Conservation (phyloP, 2,888 invertebrate genomes). For the Pristionchus entomophagus region DNA sequence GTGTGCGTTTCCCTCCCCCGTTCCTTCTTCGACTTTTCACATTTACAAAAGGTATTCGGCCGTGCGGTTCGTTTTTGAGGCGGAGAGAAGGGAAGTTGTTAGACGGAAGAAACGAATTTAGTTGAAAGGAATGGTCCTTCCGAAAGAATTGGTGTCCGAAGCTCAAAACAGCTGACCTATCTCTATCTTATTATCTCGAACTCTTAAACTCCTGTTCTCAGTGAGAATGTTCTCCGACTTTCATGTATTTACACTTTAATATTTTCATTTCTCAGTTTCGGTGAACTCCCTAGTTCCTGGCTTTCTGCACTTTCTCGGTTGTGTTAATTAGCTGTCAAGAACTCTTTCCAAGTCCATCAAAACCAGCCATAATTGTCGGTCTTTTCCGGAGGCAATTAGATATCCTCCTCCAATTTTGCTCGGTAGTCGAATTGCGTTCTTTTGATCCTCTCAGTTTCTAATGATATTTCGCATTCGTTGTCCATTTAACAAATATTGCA, state of each 20-base stretch:
- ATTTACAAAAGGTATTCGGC: neutral
- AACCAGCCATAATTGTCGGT: neutral
- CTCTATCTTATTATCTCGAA: neutral
- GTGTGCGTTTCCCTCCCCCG: too few species aligned
- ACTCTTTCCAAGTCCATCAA: too few species aligned
- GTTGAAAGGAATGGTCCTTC: too few species aligned
- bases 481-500: neutral
- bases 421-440: neutral
- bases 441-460: neutral
- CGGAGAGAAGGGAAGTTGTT: too few species aligned
- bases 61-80: too few species aligned
- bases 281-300: neutral
- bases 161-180: neutral
- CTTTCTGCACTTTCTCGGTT: constrained; percentile 8
- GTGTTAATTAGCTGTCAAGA: neutral
- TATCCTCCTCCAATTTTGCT: neutral
- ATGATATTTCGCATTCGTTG: neutral
- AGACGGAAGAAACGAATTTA: too few species aligned
- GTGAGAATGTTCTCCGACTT: constrained; percentile 3
- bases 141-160: too few species aligned
- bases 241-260: neutral
- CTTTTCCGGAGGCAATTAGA: neutral
- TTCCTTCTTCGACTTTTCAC: neutral
- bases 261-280: neutral
- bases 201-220: constrained; percentile 6